These are phyloP conservation scores for Labrus mixtus DNA, from an alignment of 2,113 vertebrate genomes.

Conservation along the genomic window DNA sequence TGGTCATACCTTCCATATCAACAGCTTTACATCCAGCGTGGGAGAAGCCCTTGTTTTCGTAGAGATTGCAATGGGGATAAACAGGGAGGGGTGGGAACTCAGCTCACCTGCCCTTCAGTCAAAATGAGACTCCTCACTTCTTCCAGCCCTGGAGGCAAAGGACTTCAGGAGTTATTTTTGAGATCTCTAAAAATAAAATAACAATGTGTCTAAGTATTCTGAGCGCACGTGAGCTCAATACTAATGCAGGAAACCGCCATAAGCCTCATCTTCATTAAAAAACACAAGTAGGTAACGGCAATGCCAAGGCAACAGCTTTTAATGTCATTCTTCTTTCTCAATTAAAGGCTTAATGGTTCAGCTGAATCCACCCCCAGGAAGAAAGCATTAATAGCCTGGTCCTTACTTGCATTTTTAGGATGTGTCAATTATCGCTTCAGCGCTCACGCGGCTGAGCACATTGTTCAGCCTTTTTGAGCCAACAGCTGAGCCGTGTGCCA, in stretches of 20 bases:
- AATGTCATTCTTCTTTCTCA: slow-evolving; percentile 82
- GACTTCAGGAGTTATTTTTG: slow-evolving; percentile 77
- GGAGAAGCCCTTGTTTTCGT: slow-evolving; percentile 81
- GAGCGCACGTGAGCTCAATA: slow-evolving; percentile 56
- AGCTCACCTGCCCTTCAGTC: slow-evolving; percentile 79
- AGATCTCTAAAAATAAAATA: slow-evolving; percentile 76
- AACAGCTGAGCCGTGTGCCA: slow-evolving; percentile 52
- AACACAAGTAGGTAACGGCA: slow-evolving; percentile 71
- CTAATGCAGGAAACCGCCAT: slow-evolving; percentile 47
- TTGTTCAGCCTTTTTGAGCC: slow-evolving; percentile 70
- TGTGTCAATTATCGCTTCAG: slow-evolving; percentile 81
- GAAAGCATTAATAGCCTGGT: slow-evolving; percentile 82
- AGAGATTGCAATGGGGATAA: slow-evolving; percentile 60
- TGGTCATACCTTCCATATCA: slow-evolving; percentile 83
- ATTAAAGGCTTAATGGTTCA: slow-evolving; percentile 84
- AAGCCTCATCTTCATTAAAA: slow-evolving; percentile 76
- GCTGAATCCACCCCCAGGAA: slow-evolving; percentile 78
- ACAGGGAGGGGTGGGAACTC: slow-evolving; percentile 74
- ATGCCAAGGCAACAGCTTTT: slow-evolving; percentile 78
- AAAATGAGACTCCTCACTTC: slow-evolving; percentile 79
- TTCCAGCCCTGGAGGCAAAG: slow-evolving; percentile 78
- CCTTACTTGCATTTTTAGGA: slow-evolving; percentile 81
- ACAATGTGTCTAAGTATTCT: slow-evolving; percentile 53
- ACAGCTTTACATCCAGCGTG: slow-evolving; percentile 69
- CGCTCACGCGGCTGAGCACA: slow-evolving; percentile 67